phyloP scores from a whole-genome alignment of 2,113 vertebrate genomes.

The Tympanuchus pallidicinctus region DNA sequence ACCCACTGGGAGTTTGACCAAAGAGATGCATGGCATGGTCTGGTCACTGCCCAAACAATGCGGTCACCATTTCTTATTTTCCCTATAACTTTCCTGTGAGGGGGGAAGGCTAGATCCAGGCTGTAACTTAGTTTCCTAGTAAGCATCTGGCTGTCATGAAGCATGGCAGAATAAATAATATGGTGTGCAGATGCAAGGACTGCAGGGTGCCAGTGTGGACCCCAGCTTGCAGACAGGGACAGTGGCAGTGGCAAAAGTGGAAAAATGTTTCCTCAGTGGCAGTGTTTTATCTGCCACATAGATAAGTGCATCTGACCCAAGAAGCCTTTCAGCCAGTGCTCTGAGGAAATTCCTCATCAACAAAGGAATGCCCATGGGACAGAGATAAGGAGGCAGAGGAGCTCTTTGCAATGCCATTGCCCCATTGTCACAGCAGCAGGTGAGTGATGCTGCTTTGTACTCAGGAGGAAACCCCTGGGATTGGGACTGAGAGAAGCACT shows the following conservation, averaged over 20 bases:
- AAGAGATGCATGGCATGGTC: not conserved
- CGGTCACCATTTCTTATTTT: not conserved
- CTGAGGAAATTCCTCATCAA: slow-evolving; percentile 53
- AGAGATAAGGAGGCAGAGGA: slow-evolving; percentile 28
- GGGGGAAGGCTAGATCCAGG: not conserved
- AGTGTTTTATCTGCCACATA: slow-evolving; percentile 23
- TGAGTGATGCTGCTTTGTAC: slow-evolving; percentile 11
- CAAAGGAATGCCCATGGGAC: slow-evolving; percentile 29
- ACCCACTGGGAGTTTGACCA: not conserved
- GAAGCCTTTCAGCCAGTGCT: not conserved
- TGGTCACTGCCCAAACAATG: not conserved
- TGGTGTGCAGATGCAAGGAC: not conserved
- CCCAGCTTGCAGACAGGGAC: not conserved
- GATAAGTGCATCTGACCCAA: slow-evolving; percentile 4
- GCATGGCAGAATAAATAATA: not conserved
- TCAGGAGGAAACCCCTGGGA: not conserved
- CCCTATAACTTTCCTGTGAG: not conserved
- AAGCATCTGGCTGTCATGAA: not conserved
- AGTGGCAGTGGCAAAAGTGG: not conserved
- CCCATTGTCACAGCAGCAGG: slow-evolving; percentile 11
- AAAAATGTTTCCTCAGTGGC: slow-evolving; percentile 27
- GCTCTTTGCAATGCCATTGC: not conserved
- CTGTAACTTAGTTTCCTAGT: not conserved
- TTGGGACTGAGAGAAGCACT: not conserved
- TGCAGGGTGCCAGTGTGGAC: not conserved